phyloP scores from a whole-genome alignment of 2,113 vertebrate species.

The Seriola aureovittata region DNA sequence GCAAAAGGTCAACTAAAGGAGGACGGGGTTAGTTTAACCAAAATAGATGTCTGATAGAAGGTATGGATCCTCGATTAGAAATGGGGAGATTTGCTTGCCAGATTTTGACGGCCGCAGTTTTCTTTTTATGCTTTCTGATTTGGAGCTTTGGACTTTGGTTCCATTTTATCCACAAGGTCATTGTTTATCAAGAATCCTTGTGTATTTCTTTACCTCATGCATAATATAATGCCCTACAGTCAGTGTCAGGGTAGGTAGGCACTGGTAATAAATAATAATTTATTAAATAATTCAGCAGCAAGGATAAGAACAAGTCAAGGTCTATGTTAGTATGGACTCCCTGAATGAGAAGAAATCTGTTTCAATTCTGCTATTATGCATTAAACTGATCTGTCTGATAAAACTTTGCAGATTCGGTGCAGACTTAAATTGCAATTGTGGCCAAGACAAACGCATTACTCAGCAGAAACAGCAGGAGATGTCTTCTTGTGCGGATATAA shows the following conservation, averaged over 20 bases:
- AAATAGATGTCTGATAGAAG: neutral
- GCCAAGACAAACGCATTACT: neutral
- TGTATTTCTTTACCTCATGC: slow-evolving; percentile 56
- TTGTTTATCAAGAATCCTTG: neutral
- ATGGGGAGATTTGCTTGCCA: neutral
- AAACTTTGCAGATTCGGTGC: neutral
- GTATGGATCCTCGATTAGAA: neutral
- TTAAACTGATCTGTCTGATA: slow-evolving; percentile 2
- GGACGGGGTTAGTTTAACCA: neutral
- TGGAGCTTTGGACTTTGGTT: neutral
- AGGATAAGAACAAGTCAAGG: slow-evolving; percentile 53
- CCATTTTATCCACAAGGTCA: slow-evolving; percentile 18
- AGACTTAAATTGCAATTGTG: slow-evolving; percentile 23
- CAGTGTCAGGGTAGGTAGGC: slow-evolving; percentile 35
- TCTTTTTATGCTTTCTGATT: slow-evolving; percentile 8
- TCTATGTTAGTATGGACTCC: slow-evolving; percentile 20
- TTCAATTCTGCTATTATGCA: slow-evolving; percentile 1
- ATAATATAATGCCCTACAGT: slow-evolving; percentile 51
- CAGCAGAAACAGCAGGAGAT: neutral
- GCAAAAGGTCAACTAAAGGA: slow-evolving; percentile 49
- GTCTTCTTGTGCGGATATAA: neutral
- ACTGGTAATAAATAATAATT: slow-evolving; percentile 2
- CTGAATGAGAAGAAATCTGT: slow-evolving; percentile 19
- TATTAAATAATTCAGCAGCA: slow-evolving; percentile 54
- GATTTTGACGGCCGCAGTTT: neutral